These are phyloP conservation scores for Crypturellus undulatus DNA, from an alignment of 2,113 vertebrate species.

Conservation along the genomic window DNA sequence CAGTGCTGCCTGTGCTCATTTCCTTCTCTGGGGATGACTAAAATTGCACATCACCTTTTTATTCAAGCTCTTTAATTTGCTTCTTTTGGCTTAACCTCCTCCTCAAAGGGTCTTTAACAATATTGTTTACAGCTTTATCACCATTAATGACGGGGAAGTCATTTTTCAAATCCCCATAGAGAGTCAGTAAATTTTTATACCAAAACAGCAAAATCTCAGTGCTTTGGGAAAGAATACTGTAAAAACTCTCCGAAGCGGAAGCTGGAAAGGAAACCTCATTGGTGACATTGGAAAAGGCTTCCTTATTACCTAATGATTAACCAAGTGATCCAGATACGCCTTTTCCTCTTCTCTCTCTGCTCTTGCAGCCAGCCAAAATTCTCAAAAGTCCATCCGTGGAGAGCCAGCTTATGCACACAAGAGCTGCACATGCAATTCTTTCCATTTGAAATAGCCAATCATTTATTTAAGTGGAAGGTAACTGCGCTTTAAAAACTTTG, in stretches of 20 bases:
- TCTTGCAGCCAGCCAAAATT: neutral
- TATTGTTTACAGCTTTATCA: neutral
- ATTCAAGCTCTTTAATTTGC: neutral
- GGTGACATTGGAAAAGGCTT: neutral
- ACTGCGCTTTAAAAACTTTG: neutral
- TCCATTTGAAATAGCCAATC: neutral
- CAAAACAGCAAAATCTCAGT: neutral
- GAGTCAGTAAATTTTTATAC: neutral
- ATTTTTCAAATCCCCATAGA: neutral
- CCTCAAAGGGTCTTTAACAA: neutral
- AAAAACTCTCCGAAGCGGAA: neutral
- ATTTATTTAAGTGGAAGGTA: constrained; percentile 33
- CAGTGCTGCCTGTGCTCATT: neutral
- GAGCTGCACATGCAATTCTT: neutral
- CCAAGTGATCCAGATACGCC: constrained; percentile 18
- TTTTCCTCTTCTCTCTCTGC: constrained; percentile 17
- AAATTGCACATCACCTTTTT: neutral
- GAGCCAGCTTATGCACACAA: neutral
- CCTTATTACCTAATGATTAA: constrained; percentile 23
- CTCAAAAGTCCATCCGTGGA: neutral
- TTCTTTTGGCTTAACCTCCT: neutral
- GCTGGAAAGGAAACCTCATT: constrained; percentile 11
- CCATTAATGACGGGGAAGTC: neutral
- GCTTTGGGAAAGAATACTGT: neutral
- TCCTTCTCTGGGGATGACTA: neutral